phyloP scores from a whole-genome alignment of 2,113 vertebrate genomes.

The Hippocampus guttulatus region DNA sequence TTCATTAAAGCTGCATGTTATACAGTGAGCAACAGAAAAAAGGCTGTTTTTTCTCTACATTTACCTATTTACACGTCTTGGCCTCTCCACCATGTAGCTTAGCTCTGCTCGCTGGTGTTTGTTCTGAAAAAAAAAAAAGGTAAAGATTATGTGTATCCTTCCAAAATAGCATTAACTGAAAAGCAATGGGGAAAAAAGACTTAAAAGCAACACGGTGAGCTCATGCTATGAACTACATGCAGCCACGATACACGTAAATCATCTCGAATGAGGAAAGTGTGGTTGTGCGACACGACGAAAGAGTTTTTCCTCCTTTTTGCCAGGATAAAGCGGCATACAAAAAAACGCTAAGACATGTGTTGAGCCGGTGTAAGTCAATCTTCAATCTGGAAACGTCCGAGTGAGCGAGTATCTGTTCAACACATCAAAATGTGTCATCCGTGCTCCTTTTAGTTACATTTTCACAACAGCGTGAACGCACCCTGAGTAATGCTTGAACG shows the following conservation, averaged over 20 bases:
- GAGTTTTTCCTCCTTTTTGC: neutral
- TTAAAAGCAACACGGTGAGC: neutral
- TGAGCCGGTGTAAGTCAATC: constrained; percentile 37
- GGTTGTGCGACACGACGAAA: neutral
- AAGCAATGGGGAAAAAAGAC: neutral
- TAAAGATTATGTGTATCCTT: neutral
- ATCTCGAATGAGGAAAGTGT: neutral
- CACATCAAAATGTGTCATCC: neutral
- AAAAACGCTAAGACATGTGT: neutral
- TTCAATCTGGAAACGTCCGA: constrained; percentile 8
- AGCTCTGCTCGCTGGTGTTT: constrained; percentile 96
- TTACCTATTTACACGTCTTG: constrained; percentile 97
- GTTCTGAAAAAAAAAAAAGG: constrained; percentile 73
- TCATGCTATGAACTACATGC: neutral
- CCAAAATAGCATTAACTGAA: constrained; percentile 12
- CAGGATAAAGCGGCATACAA: neutral
- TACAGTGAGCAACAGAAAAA: neutral
- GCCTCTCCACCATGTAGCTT: constrained; percentile 97
- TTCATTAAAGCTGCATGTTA: neutral
- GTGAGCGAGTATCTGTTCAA: neutral
- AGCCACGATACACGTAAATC: neutral
- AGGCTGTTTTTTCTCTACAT: constrained; percentile 1
- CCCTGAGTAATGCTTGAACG: neutral
- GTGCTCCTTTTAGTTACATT: neutral
- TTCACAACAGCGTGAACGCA: neutral